Evolutionary conservation across 1,140 invertebrate species (phyloP).

Genomic region (Drosophila lini): DNA sequence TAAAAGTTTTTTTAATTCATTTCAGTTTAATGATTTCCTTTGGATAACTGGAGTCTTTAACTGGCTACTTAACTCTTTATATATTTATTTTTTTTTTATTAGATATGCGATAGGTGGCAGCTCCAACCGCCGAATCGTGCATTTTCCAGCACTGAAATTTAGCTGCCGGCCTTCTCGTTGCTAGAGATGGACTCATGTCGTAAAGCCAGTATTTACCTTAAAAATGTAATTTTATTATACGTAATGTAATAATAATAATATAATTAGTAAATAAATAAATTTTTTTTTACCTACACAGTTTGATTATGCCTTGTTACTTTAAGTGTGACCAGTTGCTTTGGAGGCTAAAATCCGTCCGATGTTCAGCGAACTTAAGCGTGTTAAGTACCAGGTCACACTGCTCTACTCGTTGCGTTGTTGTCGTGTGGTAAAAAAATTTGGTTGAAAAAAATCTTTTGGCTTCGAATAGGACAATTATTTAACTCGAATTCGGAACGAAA

Average conservation of each 20-base stretch:
- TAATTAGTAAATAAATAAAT: not conserved
- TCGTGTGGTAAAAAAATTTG: slow-evolving; percentile 69
- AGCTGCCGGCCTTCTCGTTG: not conserved
- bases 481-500: slow-evolving; percentile 59
- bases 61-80: too few relatives aligned
- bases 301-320: not conserved
- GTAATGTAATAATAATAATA: too few relatives aligned
- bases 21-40: too few relatives aligned
- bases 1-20: too few relatives aligned
- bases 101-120: too few relatives aligned
- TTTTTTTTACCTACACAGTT: not conserved
- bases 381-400: slow-evolving; percentile 15
- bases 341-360: not conserved
- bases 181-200: not conserved
- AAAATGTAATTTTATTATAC: too few relatives aligned
- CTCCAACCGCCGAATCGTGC: not conserved
- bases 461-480: slow-evolving; percentile 63
- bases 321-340: not conserved
- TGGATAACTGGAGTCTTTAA: too few relatives aligned
- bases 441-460: slow-evolving; percentile 69
- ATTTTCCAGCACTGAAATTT: slow-evolving; percentile 1
- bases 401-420: slow-evolving; percentile 74
- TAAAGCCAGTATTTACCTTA: too few relatives aligned
- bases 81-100: too few relatives aligned
- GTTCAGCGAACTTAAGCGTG: too few relatives aligned